Evolutionary conservation across 2,797 vertebrate genomes (phyloP), one percentile per base, ranked within the genome.

Genomic region (Arctocebus calabarensis): DNA sequence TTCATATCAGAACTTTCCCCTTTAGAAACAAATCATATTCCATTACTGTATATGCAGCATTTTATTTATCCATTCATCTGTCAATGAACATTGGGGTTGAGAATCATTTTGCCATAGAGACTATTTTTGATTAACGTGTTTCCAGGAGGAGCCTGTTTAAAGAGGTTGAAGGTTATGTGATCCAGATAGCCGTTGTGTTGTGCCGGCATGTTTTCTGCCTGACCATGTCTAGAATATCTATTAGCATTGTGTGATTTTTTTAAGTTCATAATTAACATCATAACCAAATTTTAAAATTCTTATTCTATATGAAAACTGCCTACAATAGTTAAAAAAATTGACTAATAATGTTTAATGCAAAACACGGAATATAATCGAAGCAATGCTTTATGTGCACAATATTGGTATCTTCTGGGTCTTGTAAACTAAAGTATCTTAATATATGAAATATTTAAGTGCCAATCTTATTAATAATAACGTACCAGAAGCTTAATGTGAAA

Each of bases 401-500:
- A 71, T 20, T 23, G 52, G 20, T 68, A 64, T 78, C 85, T 87
- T 90, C 61, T 55, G 25, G 34, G 45, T 25, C 29, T 71, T 48
- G 0, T 57, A 90, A 90, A 13, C 22, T 37, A 9, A 84, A 74
- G 23, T 74, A 71, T 52, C 66, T 94, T 94, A 78, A 81, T 25
- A 22, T 88, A 11, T 43, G 61, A 96, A 92, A 79, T 91, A 64
- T 75, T 85, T 91, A 95, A 91, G 59, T 70, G 25, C 11, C 37
- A 43, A n/a, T 70, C 9, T 92, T 94, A 95, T 61, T 83, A 93
- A 91, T 94, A 95, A 66, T 83, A 93, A 91, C 16, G 29, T 73
- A 48, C 66, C 25, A 88, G n/a, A 20, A 45, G 85, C 91, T 96
- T 91, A 94, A 88, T 70, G 48, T 82, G 79, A 43, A 90, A 92